Evolutionary conservation across 2,113 vertebrate genomes (phyloP), one percentile per base, ranked within the genome.

Genomic region (Ptyas mucosa): DNA sequence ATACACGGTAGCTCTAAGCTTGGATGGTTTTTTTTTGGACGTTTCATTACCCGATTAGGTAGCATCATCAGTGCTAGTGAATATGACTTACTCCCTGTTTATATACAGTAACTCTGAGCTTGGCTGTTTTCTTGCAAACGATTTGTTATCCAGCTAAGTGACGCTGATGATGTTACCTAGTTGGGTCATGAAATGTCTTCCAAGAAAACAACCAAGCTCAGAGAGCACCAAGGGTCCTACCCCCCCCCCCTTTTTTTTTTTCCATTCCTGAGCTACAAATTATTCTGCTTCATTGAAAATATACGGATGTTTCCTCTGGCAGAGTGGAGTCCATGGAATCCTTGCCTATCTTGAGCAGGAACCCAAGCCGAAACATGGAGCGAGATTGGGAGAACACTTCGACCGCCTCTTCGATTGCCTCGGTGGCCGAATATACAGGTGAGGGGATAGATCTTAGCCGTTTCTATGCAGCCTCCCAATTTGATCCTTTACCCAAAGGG

Each of bases 321-420:
- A 99, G 99, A 95, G 98, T 98, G 7, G 98, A 98, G 81, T 99
- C 98, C 0, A 97, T 99, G 98, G 99, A 99, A 87, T 98, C 98
- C 0, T 98, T 99, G 94, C 98, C 99, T 0, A 94, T 98, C 6
- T 94, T 99, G 95, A 99, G 98, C 97, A 98, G 99, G 52, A 98
- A 99, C 81, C 97, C 98, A 0, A 99, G 98, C 97, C 98, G 99
- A 88, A 99, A 98, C 97, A 98, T 98, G 18, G 99, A 99, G 93
- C 97, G 99, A 54, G 99, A 99, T 93, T 99, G 99, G 99, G 99
- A 99, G 87, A 99, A 98, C 0, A 98, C 98, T 1, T 99, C 99
- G 0, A 99, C 99, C 0, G 98, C 99, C 0, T 99, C 99, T 5
- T 99, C 99, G 14, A 98, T 99, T 94, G 98, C 98, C 52, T 99